Conservation (phyloP, 2,113 vertebrate genomes). For the Taurulus bubalis region DNA sequence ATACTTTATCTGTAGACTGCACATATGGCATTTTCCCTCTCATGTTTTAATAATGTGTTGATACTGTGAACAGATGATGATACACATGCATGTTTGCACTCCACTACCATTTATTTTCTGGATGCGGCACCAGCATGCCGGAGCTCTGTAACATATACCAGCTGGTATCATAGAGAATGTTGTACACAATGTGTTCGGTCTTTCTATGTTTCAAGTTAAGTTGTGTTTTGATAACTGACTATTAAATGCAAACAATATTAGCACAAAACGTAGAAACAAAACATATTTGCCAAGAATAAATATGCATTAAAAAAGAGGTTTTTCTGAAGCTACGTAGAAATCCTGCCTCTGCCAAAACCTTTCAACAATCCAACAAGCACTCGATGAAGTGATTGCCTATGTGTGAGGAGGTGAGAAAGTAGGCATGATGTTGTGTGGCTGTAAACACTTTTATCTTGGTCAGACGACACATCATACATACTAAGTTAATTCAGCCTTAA, state of each 20-base stretch:
- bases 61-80: conserved; percentile 33
- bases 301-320: not conserved
- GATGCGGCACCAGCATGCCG: conserved; percentile 20
- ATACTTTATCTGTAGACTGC: not conserved
- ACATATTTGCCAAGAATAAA: not conserved
- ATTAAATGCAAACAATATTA: not conserved
- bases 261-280: not conserved
- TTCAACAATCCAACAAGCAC: not conserved
- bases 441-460: not conserved
- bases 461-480: not conserved
- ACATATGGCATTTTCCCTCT: conserved; percentile 34
- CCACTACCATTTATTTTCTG: not conserved
- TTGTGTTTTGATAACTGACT: not conserved
- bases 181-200: not conserved
- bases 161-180: not conserved
- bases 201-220: conserved; percentile 1
- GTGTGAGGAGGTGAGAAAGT: not conserved
- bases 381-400: not conserved
- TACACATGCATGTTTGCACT: conserved; percentile 12
- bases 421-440: not conserved
- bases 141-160: conserved; percentile 5
- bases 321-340: not conserved
- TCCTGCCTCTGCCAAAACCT: not conserved
- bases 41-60: conserved; percentile 33
- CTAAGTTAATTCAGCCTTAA: not conserved